Conservation (phyloP, 2,888 invertebrate genomes). For the Panorpa germanica region DNA sequence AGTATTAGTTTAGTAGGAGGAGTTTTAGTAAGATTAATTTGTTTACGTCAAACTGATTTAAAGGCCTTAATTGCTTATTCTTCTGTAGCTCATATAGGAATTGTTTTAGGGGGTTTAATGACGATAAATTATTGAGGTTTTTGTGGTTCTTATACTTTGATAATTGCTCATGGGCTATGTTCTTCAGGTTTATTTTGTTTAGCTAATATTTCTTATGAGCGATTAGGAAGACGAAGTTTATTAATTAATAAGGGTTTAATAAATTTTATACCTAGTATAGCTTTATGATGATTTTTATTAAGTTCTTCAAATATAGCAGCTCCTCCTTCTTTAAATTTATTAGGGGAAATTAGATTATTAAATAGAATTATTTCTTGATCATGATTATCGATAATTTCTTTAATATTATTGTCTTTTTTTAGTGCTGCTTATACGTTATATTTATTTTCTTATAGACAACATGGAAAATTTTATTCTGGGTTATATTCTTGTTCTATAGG, state of each 20-base stretch:
- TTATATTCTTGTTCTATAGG: conserved; percentile 29
- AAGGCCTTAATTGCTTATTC: conserved; percentile 58
- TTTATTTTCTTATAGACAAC: conserved; percentile 41
- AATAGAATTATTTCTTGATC: conserved; percentile 34
- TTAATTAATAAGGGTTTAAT: conserved; percentile 41
- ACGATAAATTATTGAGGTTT: conserved; percentile 32
- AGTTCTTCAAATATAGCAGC: conserved; percentile 41
- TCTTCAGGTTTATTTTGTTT: conserved; percentile 46
- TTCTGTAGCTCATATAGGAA: conserved; percentile 48
- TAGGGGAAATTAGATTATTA: conserved; percentile 44
- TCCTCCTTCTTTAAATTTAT: conserved; percentile 46
- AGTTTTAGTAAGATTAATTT: conserved; percentile 38
- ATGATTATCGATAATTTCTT: conserved; percentile 27
- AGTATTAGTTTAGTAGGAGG: conserved; percentile 35
- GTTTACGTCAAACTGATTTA: conserved; percentile 48
- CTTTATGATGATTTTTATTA: conserved; percentile 46
- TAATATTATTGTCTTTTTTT: conserved; percentile 41
- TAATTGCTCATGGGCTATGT: conserved; percentile 45
- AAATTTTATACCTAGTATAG: conserved; percentile 34
- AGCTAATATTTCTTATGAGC: conserved; percentile 42
- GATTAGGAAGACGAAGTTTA: conserved; percentile 36
- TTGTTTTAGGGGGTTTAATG: conserved; percentile 36
- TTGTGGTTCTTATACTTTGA: conserved; percentile 32
- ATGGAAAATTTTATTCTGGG: conserved; percentile 32
- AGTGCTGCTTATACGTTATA: conserved; percentile 42